Base-by-base conservation (phyloP, 1,140 invertebrate species). In the Drosophila ercepeae region DNA sequence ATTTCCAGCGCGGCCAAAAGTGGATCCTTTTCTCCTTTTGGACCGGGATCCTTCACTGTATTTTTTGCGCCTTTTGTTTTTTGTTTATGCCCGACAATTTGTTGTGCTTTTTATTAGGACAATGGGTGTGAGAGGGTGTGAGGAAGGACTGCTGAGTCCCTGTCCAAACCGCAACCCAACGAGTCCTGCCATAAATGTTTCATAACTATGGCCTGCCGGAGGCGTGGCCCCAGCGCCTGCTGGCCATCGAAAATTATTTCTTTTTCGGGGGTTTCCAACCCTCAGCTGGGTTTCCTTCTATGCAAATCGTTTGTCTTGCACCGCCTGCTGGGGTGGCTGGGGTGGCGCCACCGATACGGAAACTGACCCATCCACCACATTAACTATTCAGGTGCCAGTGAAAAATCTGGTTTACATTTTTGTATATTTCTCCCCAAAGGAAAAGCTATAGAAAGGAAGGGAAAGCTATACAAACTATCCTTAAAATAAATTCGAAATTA, bases 31-130 rank as follows among this genome's bases (percentile, higher is more conserved):
- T 27, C 39, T 52, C 55, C 16, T 8, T 11, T 14, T 13, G 6
- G 14, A 11, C 36, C 14, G 9, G 19, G 11, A n/a, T 9, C 58
- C 50, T 25, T 42, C 16, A 23, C 34, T 5, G 58, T 23, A 57
- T 53, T 55, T 29, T 64, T 60, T 59, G 48, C 53, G 6, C 11
- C 36, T 9, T 44, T 4, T 51, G 27, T 41, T 58, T 48, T 34
- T 51, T 59, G 46, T 65, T 57, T 65, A 65, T 63, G 61, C 54
- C 71, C 71, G 79, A 84, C 79, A 84, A 84, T 84, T 84, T 84
- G 79, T 84, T 84, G 79, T 78, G 75, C 67, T 84, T 82, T 84
- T 84, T 81, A 84, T 75, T 75, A 78, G 61, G 59, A 74, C 73
- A 64, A 60, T 64, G 16, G 49, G 36, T 29, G 29, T 7, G 41